Conservation (phyloP, 1,140 invertebrate species). For the Papilio xuthus region DNA sequence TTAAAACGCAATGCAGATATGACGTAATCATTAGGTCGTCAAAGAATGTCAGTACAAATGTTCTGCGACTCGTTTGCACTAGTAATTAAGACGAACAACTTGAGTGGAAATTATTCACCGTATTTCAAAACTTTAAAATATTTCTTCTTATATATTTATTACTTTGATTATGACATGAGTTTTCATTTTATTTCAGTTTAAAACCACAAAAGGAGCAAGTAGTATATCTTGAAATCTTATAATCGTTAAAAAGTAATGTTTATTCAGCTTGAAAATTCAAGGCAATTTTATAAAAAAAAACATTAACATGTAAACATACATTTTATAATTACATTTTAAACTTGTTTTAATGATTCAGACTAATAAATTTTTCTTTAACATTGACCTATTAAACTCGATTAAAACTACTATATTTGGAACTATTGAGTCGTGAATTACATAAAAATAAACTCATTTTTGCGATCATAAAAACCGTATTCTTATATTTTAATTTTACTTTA, state of each 20-base stretch:
- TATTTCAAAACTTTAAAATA: constrained; percentile 1
- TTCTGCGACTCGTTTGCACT: neutral
- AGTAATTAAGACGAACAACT: constrained; percentile 7
- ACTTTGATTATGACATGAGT: neutral
- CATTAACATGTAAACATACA: neutral
- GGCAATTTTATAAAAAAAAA: neutral
- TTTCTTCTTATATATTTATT: neutral
- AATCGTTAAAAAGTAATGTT: neutral
- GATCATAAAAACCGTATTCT: neutral
- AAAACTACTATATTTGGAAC: neutral
- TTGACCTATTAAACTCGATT: constrained; percentile 8
- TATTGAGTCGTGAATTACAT: neutral
- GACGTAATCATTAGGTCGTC: neutral
- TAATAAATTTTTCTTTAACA: neutral
- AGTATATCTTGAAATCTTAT: neutral
- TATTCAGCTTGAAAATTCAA: constrained; percentile 1
- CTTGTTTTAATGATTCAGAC: neutral
- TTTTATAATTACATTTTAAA: neutral
- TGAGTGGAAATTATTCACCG: neutral
- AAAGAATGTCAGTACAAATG: constrained; percentile 9
- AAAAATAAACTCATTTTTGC: neutral
- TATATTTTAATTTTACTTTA: neutral
- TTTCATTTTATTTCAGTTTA: neutral
- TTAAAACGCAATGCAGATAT: constrained; percentile 15
- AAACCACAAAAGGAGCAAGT: neutral